Percentiles rank a stretch among this genome's conserved stretches.
phyloP scores from a whole-genome alignment of 2,797 vertebrate genomes.

The Spinibarbus caldwelli region DNA sequence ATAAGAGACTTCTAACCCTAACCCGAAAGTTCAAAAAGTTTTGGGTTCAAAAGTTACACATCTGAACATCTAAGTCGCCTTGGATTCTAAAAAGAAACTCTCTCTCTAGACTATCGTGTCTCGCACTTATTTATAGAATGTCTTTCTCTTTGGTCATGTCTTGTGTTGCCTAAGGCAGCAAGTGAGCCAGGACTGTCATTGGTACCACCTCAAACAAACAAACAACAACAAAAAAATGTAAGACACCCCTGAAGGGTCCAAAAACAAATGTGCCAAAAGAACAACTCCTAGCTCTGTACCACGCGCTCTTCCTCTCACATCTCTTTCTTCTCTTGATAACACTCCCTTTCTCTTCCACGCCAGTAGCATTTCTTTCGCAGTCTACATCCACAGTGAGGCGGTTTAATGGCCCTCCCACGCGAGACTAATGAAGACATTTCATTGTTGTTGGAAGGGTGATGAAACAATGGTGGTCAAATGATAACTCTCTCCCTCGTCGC shows the following conservation, averaged over 20 bases:
- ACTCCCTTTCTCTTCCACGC: constrained; percentile 59
- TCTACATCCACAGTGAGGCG: constrained; percentile 64
- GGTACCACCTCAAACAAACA: constrained; percentile 18
- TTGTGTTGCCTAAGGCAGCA: constrained; percentile 10
- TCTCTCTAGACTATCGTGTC: not conserved
- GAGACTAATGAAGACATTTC: constrained; percentile 77
- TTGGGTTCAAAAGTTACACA: constrained; percentile 12
- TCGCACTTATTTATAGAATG: not conserved
- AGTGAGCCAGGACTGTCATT: constrained; percentile 11
- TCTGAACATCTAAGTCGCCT: not conserved
- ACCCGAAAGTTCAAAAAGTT: not conserved
- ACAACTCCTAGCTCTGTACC: constrained; percentile 71
- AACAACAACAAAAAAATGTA: not conserved
- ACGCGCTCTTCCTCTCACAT: constrained; percentile 12
- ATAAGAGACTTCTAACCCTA: not conserved
- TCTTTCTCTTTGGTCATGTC: constrained; percentile 10
- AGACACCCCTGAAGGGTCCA: constrained; percentile 36
- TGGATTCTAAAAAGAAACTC: constrained; percentile 6
- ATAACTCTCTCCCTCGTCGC: constrained; percentile 69
- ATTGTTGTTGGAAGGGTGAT: constrained; percentile 71
- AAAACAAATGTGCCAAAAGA: constrained; percentile 74
- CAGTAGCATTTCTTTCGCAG: constrained; percentile 62
- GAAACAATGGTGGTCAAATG: constrained; percentile 78
- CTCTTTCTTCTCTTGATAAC: constrained; percentile 32
- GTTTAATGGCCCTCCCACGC: constrained; percentile 71